Evolutionary conservation across 1,140 invertebrate species (phyloP).

Genomic region (Neoseiulus cucumeris): DNA sequence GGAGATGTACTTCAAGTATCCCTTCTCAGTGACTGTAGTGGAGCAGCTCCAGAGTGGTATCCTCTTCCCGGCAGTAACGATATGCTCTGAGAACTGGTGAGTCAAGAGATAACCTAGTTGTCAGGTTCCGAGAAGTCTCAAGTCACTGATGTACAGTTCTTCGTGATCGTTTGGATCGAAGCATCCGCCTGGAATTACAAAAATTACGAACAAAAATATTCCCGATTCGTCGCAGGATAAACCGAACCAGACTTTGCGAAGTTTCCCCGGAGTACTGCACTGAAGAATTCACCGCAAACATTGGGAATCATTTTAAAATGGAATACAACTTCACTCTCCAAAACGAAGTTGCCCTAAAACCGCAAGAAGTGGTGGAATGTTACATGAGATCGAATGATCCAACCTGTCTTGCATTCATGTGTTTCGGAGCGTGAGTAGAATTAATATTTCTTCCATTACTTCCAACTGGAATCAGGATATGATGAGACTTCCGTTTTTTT

Average conservation of each 20-base stretch:
- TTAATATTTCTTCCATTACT: too few relatives aligned
- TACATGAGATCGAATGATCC: constrained; percentile 5
- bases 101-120: neutral
- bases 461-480: neutral
- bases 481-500: neutral
- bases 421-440: constrained; percentile 4
- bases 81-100: constrained; percentile 8
- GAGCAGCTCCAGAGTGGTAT: constrained; percentile 1
- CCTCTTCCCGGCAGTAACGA: neutral
- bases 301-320: neutral
- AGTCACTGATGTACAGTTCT: too few relatives aligned
- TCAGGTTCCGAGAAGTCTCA: too few relatives aligned
- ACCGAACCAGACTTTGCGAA: neutral
- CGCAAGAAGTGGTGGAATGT: neutral
- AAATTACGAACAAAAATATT: too few relatives aligned
- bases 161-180: too few relatives aligned
- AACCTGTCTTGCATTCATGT: neutral
- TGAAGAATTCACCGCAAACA: neutral
- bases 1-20: neutral
- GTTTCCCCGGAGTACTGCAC: neutral
- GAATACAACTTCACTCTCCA: neutral
- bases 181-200: too few relatives aligned
- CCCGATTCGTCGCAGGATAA: neutral
- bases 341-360: neutral
- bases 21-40: neutral